Base-by-base conservation (phyloP, 2,888 invertebrate genomes). In the Morpho helenor region DNA sequence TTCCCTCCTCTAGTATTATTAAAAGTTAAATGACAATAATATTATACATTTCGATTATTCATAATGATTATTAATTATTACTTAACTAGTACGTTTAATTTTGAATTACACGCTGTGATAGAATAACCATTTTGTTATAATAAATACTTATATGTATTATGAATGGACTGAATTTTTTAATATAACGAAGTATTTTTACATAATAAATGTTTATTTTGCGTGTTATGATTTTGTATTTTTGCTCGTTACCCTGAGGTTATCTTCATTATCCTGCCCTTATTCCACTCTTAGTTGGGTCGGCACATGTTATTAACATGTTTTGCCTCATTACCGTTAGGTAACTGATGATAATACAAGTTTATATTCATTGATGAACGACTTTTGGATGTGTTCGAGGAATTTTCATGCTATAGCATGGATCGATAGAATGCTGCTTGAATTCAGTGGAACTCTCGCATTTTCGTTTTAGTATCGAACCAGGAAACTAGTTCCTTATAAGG, bases 111-210 rank as follows among this genome's bases (percentile, higher is more conserved):
- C 45, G 62, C 66, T 67, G 58, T 65, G 61, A 61, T 64, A 65
- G 60, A 49, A 51, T 66, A 65, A 68, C 64, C 66, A 65, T 69
- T 65, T 63, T 55, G 23, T 58, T 56, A 42, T 31, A 49, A 50
- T 51, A 61, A 56, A 51, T 59, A 55, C 52, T 54, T 49, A 52
- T 46, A 52, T 57, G 41, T 59, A 60, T 57, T 61, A 60, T 60
- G 57, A 70, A 67, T 70, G 61, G 72, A 77, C 75, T 76, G 74
- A 76, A 66, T 66, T 71, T 71, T 69, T 68, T 72, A 65, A 66
- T 63, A 68, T 67, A 63, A 65, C 69, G 23, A 69, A 68, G 65
- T 76, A 73, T 79, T 79, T 77, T 68, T 74, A 71, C 65, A 72
- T 70, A 70, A 71, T 74, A 74, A 71, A 64, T 63, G 64, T 73